phyloP scores from a whole-genome alignment of 2,888 invertebrate genomes.

The Loripinus fragilis region DNA sequence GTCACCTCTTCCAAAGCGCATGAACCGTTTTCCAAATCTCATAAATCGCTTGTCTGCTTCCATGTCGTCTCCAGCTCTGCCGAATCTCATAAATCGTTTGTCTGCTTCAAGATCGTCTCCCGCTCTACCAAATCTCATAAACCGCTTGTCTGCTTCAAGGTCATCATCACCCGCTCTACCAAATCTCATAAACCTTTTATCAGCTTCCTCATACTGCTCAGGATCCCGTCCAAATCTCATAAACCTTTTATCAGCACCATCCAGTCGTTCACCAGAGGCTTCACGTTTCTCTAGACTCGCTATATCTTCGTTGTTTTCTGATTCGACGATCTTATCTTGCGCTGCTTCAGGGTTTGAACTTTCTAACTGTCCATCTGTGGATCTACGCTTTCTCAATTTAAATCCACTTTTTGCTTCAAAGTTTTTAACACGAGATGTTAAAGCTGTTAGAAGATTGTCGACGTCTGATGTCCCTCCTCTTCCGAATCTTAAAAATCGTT shows the following conservation, averaged over 20 bases:
- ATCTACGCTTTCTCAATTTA: constrained; percentile 61
- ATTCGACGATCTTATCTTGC: constrained; percentile 22
- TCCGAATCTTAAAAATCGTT: constrained; percentile 77
- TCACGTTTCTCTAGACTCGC: constrained; percentile 58
- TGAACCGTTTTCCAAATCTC: constrained; percentile 66
- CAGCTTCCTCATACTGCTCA: constrained; percentile 55
- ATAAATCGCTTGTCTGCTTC: constrained; percentile 63
- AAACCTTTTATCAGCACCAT: constrained; percentile 64
- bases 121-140: constrained; percentile 78
- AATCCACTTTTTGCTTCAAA: constrained; percentile 59
- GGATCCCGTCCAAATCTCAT: constrained; percentile 71
- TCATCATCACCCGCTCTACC: constrained; percentile 55
- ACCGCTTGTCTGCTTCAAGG: constrained; percentile 63
- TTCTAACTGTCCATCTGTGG: constrained; percentile 47
- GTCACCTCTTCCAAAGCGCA: constrained; percentile 55
- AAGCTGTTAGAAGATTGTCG: constrained; percentile 62
- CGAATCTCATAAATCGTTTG: constrained; percentile 63
- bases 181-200: constrained; percentile 68
- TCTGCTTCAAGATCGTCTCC: constrained; percentile 40
- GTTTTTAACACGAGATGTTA: constrained; percentile 54
- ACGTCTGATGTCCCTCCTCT: constrained; percentile 56
- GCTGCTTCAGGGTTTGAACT: constrained; percentile 24
- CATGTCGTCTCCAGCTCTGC: constrained; percentile 40
- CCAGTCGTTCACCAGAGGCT: constrained; percentile 37
- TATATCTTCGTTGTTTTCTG: constrained; percentile 26